phyloP scores from a whole-genome alignment of 2,888 invertebrate genomes.

The Cepaea hortensis region DNA sequence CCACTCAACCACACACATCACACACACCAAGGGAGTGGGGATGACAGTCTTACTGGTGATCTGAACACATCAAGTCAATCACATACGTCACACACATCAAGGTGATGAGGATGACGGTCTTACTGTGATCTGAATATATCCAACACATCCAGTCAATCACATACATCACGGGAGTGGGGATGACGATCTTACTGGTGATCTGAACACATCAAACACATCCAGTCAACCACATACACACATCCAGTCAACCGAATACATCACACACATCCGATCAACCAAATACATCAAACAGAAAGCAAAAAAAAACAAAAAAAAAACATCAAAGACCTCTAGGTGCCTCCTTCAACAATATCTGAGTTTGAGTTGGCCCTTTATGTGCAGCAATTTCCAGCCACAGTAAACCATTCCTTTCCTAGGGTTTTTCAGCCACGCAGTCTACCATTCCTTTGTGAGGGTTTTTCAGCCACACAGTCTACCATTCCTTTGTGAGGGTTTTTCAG shows the following conservation, averaged over 20 bases:
- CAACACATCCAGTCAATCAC: neutral
- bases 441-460: too few species aligned
- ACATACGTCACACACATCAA: neutral
- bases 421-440: too few species aligned
- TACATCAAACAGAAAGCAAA: neutral
- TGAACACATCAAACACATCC: neutral
- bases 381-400: too few species aligned
- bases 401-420: too few species aligned
- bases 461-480: too few species aligned
- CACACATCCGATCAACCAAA: neutral
- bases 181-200: neutral
- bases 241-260: too few species aligned
- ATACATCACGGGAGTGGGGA: constrained; percentile 67
- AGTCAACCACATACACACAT: too few species aligned
- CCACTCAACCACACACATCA: too few species aligned
- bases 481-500: too few species aligned
- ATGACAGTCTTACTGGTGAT: neutral
- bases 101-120: neutral
- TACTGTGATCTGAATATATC: neutral
- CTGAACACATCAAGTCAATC: neutral
- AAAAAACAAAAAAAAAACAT: neutral
- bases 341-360: too few species aligned
- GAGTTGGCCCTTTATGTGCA: too few species aligned
- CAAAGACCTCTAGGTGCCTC: neutral
- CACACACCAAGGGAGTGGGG: constrained; percentile 74